Percentiles rank a stretch among this genome's conserved stretches.
These are phyloP conservation scores for Amaurobius ferox DNA, from an alignment of 2,888 invertebrate genomes.

Conservation along the genomic window DNA sequence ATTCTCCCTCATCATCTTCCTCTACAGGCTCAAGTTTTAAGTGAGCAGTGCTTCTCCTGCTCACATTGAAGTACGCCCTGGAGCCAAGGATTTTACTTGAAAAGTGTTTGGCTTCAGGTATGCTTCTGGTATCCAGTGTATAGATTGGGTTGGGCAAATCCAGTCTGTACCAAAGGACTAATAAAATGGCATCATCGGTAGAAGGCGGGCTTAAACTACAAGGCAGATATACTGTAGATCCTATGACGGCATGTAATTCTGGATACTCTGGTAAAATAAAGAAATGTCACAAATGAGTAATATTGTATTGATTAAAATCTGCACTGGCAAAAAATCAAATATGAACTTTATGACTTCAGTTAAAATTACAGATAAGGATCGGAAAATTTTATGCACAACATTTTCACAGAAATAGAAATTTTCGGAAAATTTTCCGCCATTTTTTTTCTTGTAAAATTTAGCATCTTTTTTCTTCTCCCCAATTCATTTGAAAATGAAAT, in stretches of 20 bases:
- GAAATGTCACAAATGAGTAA: too few species aligned
- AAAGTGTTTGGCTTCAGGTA: slow-evolving; percentile 63
- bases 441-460: too few species aligned
- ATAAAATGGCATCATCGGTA: slow-evolving; percentile 62
- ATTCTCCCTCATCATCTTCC: slow-evolving; percentile 69
- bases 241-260: slow-evolving; percentile 63
- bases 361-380: too few species aligned
- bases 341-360: too few species aligned
- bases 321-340: too few species aligned
- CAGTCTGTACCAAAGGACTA: slow-evolving; percentile 71
- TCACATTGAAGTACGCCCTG: slow-evolving; percentile 68
- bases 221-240: slow-evolving; percentile 59
- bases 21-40: slow-evolving; percentile 60
- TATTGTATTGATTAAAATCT: too few species aligned
- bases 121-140: slow-evolving; percentile 66
- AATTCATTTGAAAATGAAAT: too few species aligned
- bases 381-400: too few species aligned
- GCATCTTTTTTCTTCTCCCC: too few species aligned
- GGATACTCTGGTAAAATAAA: slow-evolving; percentile 52
- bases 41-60: slow-evolving; percentile 48
- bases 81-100: slow-evolving; percentile 66
- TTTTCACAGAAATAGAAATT: too few species aligned
- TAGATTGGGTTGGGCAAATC: slow-evolving; percentile 69
- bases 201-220: slow-evolving; percentile 71
- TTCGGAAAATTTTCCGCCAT: too few species aligned